phyloP scores from a whole-genome alignment of 2,113 vertebrate species.

The Megaceryle torquata region DNA sequence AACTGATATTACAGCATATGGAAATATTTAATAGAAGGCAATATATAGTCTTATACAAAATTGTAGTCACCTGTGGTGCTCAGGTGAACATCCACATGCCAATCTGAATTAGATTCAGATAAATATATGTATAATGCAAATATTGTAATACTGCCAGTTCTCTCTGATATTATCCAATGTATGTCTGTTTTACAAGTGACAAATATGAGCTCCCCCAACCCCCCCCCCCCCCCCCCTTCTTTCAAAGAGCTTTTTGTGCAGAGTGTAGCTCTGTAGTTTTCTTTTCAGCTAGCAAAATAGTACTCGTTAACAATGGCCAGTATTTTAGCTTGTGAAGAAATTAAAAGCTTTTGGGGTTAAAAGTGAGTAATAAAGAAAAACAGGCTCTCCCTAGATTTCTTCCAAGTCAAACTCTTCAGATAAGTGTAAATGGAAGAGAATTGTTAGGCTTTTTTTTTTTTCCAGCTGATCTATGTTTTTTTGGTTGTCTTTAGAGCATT shows the following conservation, averaged over 20 bases:
- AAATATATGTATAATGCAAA: background rate
- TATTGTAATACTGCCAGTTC: background rate
- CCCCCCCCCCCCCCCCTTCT: background rate
- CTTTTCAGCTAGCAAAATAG: background rate
- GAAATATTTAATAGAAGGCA: background rate
- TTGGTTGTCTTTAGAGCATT: background rate
- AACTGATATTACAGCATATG: too few species aligned
- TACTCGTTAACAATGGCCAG: background rate
- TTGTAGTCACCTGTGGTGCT: background rate
- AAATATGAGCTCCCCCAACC: too few species aligned
- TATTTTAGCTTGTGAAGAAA: background rate
- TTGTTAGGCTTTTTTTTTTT: background rate
- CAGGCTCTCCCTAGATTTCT: background rate
- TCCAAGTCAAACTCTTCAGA: background rate
- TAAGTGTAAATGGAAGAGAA: background rate
- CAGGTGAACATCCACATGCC: background rate
- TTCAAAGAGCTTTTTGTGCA: background rate
- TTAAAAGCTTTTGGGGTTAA: background rate
- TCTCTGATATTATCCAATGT: background rate
- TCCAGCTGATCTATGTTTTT: background rate
- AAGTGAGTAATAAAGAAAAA: background rate
- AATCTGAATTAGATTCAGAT: background rate
- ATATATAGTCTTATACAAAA: background rate
- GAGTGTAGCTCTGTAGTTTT: background rate
- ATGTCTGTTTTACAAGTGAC: background rate